Evolutionary conservation across 2,113 vertebrate species (phyloP).

Genomic region (Theristicus caerulescens): DNA sequence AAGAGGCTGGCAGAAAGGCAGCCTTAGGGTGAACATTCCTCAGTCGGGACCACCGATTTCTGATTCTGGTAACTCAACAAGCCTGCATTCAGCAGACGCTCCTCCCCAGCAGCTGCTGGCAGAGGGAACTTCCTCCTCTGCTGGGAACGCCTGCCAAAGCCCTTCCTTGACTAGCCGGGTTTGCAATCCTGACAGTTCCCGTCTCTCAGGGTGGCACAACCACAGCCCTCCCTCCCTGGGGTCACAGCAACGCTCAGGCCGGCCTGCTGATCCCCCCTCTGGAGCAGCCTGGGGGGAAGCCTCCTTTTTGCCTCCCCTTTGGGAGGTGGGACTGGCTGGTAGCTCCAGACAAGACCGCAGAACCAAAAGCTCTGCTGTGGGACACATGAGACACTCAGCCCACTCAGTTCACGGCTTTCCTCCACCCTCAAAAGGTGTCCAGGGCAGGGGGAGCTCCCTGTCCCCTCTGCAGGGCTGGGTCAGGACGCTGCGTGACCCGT

Average conservation of each 20-base stretch:
- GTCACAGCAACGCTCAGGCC: not conserved
- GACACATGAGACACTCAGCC: not conserved
- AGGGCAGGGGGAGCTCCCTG: fast-evolving
- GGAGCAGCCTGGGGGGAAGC: fast-evolving
- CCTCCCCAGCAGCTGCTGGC: not conserved
- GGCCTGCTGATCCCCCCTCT: not conserved
- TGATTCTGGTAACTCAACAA: fast-evolving
- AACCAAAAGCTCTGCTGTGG: not conserved
- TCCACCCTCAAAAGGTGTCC: not conserved
- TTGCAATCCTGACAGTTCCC: not conserved
- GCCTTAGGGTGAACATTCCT: not conserved
- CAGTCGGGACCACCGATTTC: not conserved
- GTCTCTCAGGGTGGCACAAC: not conserved
- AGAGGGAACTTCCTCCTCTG: not conserved
- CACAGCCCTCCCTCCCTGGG: not conserved
- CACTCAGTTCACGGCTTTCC: not conserved
- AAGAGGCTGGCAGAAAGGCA: not conserved
- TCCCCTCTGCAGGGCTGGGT: not conserved
- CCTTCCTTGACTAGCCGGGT: not conserved
- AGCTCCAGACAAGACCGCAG: not conserved
- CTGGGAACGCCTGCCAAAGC: not conserved
- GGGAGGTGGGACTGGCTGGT: too few relatives aligned
- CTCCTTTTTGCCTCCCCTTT: not conserved
- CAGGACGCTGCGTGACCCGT: fast-evolving
- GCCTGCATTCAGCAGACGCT: not conserved